Conservation (phyloP, 2,888 invertebrate genomes). For the Drosophila kokeensis region DNA sequence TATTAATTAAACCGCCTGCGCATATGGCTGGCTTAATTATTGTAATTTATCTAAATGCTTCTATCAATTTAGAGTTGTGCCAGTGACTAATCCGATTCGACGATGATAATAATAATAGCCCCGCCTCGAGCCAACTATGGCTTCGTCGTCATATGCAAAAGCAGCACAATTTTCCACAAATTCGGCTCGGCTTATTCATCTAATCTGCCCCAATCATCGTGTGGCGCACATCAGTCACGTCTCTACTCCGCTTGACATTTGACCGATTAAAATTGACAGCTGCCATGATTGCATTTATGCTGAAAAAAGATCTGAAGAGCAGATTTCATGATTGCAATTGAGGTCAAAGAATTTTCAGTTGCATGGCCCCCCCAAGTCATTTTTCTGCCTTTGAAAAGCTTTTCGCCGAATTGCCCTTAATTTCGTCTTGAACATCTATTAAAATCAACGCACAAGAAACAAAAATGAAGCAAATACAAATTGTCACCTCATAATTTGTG, state of each 20-base stretch:
- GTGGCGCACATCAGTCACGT: constrained; percentile 55
- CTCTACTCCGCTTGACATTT: constrained; percentile 58
- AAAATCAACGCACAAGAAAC: constrained; percentile 29
- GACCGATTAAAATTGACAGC: constrained; percentile 78
- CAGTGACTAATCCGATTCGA: constrained; percentile 45
- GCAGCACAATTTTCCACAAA: constrained; percentile 49
- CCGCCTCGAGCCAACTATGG: constrained; percentile 14
- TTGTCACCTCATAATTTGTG: constrained; percentile 20
- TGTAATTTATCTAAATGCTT: constrained; percentile 73
- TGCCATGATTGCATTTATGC: constrained; percentile 73
- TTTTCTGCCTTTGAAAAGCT: constrained; percentile 11
- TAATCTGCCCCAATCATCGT: constrained; percentile 53
- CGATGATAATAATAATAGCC: constrained; percentile 25
- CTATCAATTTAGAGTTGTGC: constrained; percentile 54
- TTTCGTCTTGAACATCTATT: constrained; percentile 44
- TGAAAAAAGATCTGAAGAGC: constrained; percentile 48
- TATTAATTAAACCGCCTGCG: constrained; percentile 75
- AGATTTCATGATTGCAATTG: constrained; percentile 44
- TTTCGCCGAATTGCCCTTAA: constrained; percentile 43
- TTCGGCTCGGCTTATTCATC: constrained; percentile 64
- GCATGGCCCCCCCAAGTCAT: constrained; percentile 19
- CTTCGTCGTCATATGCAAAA: constrained; percentile 65
- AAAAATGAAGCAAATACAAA: constrained; percentile 13
- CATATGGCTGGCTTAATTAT: constrained; percentile 70
- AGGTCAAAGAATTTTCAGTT: constrained; percentile 34